phyloP scores from a whole-genome alignment of 2,797 vertebrate genomes.

The Manis javanica region DNA sequence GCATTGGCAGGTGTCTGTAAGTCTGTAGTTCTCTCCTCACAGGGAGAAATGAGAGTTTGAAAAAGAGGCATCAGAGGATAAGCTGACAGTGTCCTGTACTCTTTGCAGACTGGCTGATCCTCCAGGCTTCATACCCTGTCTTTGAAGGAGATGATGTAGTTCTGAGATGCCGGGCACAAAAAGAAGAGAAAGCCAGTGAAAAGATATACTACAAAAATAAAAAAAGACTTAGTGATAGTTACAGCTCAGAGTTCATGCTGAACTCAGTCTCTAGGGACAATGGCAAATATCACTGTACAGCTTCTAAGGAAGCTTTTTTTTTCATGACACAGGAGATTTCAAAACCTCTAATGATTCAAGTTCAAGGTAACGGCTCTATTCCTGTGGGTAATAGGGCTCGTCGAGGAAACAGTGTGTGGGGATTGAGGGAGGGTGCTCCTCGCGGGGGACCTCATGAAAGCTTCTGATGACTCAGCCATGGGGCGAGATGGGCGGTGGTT shows the following conservation, averaged over 20 bases:
- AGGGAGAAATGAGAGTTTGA: neutral
- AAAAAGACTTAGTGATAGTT: rapidly evolving
- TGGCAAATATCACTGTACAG: neutral
- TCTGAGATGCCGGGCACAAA: neutral
- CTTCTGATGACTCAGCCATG: neutral
- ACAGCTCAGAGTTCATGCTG: rapidly evolving
- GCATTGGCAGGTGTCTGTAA: too few species aligned
- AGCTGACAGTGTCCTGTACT: neutral
- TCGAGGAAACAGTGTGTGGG: neutral
- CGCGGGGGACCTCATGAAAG: neutral
- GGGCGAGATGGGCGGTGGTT: neutral
- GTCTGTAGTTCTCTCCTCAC: neutral
- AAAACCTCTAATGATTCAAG: neutral
- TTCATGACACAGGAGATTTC: rapidly evolving
- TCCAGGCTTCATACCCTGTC: neutral
- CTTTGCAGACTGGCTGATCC: constrained; percentile 21
- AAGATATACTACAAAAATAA: constrained; percentile 31
- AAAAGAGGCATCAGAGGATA: neutral
- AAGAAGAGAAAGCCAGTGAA: rapidly evolving
- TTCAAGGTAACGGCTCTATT: constrained; percentile 60
- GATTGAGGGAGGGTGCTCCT: neutral
- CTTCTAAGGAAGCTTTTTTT: rapidly evolving
- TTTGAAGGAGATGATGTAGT: constrained; percentile 41
- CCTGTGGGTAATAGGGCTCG: neutral
- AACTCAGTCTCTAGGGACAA: neutral